phyloP scores from a whole-genome alignment of 2,888 invertebrate genomes.

The Agonopterix arenella region DNA sequence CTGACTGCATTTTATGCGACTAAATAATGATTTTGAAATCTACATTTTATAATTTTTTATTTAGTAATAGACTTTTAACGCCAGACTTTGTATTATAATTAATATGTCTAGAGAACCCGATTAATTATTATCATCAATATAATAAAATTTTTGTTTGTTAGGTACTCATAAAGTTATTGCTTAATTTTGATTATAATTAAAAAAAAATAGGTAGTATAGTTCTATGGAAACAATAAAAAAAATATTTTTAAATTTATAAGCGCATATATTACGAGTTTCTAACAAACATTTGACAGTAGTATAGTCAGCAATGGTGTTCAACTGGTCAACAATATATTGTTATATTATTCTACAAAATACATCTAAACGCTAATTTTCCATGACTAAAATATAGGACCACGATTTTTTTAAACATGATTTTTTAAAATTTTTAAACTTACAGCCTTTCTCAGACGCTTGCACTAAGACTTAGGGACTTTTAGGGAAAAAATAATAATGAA shows the following conservation, averaged over 20 bases:
- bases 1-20: slow-evolving; percentile 37
- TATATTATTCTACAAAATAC: slow-evolving; percentile 22
- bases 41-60: slow-evolving; percentile 19
- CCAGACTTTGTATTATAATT: slow-evolving; percentile 30
- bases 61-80: slow-evolving; percentile 31
- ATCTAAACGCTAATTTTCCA: slow-evolving; percentile 20
- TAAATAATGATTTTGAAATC: slow-evolving; percentile 14
- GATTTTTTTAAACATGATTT: slow-evolving; percentile 4
- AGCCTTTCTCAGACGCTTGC: slow-evolving; percentile 58
- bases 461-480: slow-evolving; percentile 16
- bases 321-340: slow-evolving; percentile 13
- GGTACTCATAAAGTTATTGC: neutral
- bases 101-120: neutral
- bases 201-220: neutral
- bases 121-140: neutral
- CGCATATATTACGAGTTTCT: slow-evolving; percentile 1
- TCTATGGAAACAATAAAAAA: too few relatives aligned
- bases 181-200: slow-evolving; percentile 7
- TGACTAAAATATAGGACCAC: slow-evolving; percentile 16
- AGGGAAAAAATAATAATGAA: slow-evolving; percentile 1
- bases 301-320: slow-evolving; percentile 41
- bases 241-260: too few relatives aligned
- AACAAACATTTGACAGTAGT: slow-evolving; percentile 13
- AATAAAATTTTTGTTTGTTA: too few relatives aligned
- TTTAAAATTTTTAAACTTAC: slow-evolving; percentile 27